Evolutionary conservation across 92 coral and sea anemone species (phyloP).

Genomic region (Zoanthus solanderi): DNA sequence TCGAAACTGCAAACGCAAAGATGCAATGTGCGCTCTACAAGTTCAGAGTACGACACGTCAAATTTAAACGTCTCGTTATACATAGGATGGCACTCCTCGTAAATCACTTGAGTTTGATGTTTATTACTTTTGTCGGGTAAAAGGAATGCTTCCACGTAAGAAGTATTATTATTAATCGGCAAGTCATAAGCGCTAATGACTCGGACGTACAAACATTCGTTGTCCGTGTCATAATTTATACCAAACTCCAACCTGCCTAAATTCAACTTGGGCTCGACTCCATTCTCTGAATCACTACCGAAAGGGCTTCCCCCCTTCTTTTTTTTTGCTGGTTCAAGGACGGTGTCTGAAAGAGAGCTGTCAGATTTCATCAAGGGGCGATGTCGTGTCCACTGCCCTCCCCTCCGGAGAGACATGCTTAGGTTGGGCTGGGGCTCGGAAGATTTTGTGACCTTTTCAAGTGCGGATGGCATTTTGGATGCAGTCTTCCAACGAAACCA

Average conservation of each 20-base stretch:
- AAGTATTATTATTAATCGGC: conserved; percentile 64
- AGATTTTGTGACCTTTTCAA: conserved; percentile 39
- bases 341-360: conserved; percentile 89
- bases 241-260: conserved; percentile 87
- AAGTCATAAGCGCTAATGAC: conserved; percentile 75
- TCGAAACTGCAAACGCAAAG: conserved; percentile 82
- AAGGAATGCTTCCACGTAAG: conserved; percentile 84
- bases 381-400: conserved; percentile 67
- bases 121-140: conserved; percentile 81
- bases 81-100: conserved; percentile 79
- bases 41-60: conserved; percentile 83
- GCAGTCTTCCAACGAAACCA: conserved; percentile 61
- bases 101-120: conserved; percentile 81
- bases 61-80: conserved; percentile 83
- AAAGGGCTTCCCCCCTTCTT: conserved; percentile 69
- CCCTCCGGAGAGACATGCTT: conserved; percentile 63
- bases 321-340: conserved; percentile 53
- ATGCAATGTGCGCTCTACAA: conserved; percentile 92
- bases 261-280: conserved; percentile 62
- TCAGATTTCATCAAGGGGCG: conserved; percentile 91
- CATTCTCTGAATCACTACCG: conserved; percentile 82
- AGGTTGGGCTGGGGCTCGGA: conserved; percentile 60
- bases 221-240: conserved; percentile 74
- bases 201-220: conserved; percentile 70
- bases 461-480: background rate